phyloP scores from a whole-genome alignment of 2,113 vertebrate species.

The Capricornis sumatraensis region DNA sequence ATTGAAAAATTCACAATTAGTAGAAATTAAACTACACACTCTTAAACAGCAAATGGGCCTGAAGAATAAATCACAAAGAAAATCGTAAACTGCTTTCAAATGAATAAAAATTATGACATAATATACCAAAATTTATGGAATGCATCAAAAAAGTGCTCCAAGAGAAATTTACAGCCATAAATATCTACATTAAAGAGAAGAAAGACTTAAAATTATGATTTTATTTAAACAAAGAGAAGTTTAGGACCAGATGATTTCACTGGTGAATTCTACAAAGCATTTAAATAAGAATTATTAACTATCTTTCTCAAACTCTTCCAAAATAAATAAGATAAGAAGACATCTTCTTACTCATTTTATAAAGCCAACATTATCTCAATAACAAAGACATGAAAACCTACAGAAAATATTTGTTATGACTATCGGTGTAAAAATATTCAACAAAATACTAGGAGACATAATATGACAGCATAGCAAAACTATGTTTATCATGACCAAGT shows the following conservation, averaged over 20 bases:
- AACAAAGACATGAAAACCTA: neutral
- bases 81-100: neutral
- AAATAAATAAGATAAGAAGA: neutral
- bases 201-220: neutral
- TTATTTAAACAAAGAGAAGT: neutral
- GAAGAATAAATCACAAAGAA: neutral
- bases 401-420: neutral
- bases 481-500: neutral
- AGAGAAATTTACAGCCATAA: neutral
- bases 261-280: neutral
- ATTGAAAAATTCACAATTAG: neutral
- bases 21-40: neutral
- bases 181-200: neutral
- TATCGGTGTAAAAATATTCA: neutral
- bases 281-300: neutral
- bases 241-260: neutral
- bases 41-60: neutral
- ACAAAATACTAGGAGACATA: neutral
- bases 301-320: neutral
- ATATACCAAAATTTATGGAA: neutral
- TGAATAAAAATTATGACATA: neutral
- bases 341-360: neutral
- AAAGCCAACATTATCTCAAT: neutral
- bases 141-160: neutral
- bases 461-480: neutral